A percentile compares a stretch with the other conserved stretches of the same genome.
Conservation (phyloP, 2,113 vertebrate genomes). For the Eurystomus gularis region DNA sequence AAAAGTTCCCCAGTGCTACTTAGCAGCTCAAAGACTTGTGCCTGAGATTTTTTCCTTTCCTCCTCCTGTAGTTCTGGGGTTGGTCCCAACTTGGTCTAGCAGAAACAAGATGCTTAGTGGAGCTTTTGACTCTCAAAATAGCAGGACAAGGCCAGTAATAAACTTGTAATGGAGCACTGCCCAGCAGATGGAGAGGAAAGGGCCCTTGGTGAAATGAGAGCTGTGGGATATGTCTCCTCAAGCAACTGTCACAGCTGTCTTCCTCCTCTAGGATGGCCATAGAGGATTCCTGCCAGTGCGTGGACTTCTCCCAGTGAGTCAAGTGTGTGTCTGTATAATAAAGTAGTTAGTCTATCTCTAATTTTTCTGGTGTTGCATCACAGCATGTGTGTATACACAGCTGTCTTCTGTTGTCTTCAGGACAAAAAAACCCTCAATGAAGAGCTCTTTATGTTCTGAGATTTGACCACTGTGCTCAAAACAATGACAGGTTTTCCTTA, state of each 20-base stretch:
- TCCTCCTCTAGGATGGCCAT: not conserved
- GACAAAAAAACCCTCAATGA: not conserved
- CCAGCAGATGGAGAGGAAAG: not conserved
- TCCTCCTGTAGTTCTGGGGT: not conserved
- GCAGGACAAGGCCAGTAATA: not conserved
- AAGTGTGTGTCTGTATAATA: not conserved
- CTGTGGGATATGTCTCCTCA: not conserved
- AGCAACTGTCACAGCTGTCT: not conserved
- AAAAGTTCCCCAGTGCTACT: not conserved
- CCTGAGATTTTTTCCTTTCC: not conserved
- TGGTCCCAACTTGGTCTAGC: not conserved
- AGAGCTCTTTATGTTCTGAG: not conserved
- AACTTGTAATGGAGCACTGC: not conserved
- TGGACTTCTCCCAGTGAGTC: not conserved
- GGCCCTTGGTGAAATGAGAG: not conserved
- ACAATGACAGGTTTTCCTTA: conserved; percentile 4
- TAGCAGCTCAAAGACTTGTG: not conserved
- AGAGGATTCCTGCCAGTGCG: not conserved
- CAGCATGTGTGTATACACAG: not conserved
- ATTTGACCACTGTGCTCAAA: not conserved
- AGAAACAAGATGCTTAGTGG: not conserved
- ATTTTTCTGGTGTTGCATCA: not conserved
- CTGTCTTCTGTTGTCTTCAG: not conserved
- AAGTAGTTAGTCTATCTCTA: not conserved
- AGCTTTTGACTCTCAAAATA: not conserved